Evolutionary conservation across 2,888 invertebrate species (phyloP).

Genomic region (Cantharis rustica): DNA sequence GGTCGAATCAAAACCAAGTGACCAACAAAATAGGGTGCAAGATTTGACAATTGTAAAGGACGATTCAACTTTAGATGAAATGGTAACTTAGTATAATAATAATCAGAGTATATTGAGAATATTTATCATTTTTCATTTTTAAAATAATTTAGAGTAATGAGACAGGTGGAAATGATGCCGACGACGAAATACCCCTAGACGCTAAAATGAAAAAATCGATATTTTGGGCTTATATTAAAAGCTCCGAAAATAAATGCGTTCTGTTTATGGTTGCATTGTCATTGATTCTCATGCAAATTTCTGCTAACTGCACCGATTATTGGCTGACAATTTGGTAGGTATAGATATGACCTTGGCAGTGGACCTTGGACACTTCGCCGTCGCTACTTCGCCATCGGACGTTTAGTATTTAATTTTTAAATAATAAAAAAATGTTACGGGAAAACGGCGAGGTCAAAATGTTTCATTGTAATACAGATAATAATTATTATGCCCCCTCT

Average conservation of each 20-base stretch:
- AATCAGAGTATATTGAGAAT: too few relatives aligned
- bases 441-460: too few relatives aligned
- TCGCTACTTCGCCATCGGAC: too few relatives aligned
- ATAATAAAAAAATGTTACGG: too few relatives aligned
- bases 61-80: background rate
- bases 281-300: slow-evolving; percentile 27
- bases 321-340: slow-evolving; percentile 23
- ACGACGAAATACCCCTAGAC: background rate
- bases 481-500: too few relatives aligned
- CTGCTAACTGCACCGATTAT: slow-evolving; percentile 31
- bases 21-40: background rate
- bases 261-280: background rate
- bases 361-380: too few relatives aligned
- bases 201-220: background rate
- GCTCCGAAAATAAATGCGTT: background rate
- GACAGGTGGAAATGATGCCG: background rate
- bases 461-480: too few relatives aligned
- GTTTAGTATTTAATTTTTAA: too few relatives aligned
- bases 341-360: too few relatives aligned
- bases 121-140: too few relatives aligned
- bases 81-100: background rate
- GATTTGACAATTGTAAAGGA: background rate
- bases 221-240: slow-evolving; percentile 29
- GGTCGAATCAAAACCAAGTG: slow-evolving; percentile 34
- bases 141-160: background rate